These are phyloP conservation scores for Vulpes ferrilata DNA, from an alignment of 2,113 vertebrate species.

Conservation along the genomic window DNA sequence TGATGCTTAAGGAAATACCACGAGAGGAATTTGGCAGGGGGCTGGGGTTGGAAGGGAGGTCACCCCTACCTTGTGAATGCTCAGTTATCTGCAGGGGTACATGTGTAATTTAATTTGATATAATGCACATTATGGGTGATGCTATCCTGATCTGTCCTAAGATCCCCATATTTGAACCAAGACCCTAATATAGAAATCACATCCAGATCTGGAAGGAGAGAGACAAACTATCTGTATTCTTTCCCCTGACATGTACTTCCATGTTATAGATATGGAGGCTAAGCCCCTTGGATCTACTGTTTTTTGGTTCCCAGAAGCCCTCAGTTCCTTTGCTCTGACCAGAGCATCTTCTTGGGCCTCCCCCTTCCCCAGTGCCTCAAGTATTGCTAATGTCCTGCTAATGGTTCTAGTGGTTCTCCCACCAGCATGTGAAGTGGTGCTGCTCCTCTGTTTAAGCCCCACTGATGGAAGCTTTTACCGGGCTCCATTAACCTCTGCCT, in stretches of 20 bases:
- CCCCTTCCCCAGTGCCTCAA: background rate
- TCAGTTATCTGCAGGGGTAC: background rate
- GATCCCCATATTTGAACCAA: background rate
- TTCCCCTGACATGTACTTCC: background rate
- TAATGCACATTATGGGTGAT: background rate
- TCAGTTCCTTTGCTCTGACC: background rate
- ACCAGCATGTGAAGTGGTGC: conserved; percentile 39
- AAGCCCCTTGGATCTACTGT: background rate
- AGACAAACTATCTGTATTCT: background rate
- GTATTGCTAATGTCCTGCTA: conserved; percentile 62
- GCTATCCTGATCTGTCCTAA: background rate
- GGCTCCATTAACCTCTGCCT: conserved; percentile 71
- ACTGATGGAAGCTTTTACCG: background rate
- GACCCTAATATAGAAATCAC: background rate
- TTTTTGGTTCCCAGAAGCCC: background rate
- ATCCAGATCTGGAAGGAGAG: background rate
- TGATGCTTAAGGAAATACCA: background rate
- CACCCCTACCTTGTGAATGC: background rate
- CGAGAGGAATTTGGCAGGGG: background rate
- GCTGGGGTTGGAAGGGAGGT: background rate
- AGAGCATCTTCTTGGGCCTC: background rate
- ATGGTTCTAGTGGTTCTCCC: conserved; percentile 67
- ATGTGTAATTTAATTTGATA: background rate
- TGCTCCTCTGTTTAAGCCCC: conserved; percentile 33
- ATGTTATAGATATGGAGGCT: background rate